Evolutionary conservation across 2,797 vertebrate genomes (phyloP).

Genomic region (Psittacula echo): DNA sequence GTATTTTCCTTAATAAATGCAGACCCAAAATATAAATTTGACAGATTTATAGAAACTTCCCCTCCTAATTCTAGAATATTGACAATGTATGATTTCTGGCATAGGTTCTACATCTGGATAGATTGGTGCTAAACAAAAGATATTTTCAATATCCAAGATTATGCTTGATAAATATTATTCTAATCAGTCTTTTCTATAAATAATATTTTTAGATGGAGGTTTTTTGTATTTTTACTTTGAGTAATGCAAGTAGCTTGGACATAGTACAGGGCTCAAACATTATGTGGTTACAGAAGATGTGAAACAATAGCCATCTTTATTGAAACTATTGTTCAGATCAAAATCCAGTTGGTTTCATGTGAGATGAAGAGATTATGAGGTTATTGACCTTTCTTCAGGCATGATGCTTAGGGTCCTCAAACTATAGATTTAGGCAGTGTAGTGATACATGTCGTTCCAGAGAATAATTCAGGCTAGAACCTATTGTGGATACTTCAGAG

Average conservation of each 20-base stretch:
- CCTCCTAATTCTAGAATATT: background rate
- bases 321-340: background rate
- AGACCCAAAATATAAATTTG: background rate
- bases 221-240: background rate
- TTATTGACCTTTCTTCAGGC: background rate
- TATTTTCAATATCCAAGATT: background rate
- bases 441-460: background rate
- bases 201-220: background rate
- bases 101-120: background rate
- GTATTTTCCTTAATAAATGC: conserved; percentile 27
- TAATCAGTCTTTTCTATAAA: background rate
- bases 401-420: background rate
- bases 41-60: conserved; percentile 23
- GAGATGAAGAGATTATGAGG: background rate
- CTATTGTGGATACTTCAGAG: background rate
- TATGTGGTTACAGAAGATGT: background rate
- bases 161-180: background rate
- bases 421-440: background rate
- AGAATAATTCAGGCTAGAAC: background rate
- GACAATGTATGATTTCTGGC: background rate
- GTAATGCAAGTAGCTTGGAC: fast-evolving
- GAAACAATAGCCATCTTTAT: background rate
- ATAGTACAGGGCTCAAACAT: background rate
- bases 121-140: background rate
- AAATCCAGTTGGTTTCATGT: background rate